These are phyloP conservation scores for Scaptodrosophila latifasciaeformis DNA, from an alignment of 2,888 invertebrate genomes.

Conservation along the genomic window DNA sequence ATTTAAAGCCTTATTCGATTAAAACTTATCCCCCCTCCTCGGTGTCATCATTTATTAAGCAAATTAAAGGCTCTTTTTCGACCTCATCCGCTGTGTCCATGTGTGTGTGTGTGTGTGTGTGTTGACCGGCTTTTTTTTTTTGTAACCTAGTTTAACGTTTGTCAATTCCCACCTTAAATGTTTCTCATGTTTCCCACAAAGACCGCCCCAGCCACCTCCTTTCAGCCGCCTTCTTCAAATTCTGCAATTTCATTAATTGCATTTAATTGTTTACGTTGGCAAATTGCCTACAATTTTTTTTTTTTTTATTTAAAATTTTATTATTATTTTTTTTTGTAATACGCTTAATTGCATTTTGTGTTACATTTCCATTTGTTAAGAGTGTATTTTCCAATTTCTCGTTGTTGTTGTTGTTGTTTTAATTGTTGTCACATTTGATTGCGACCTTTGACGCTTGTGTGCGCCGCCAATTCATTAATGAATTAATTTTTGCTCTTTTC, in stretches of 20 bases:
- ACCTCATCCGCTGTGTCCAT: background rate
- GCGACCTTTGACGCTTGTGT: slow-evolving; percentile 24
- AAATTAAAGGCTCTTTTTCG: too few relatives aligned
- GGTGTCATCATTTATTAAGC: too few relatives aligned
- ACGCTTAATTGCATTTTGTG: slow-evolving; percentile 54
- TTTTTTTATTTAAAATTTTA: slow-evolving; percentile 4
- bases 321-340: slow-evolving; percentile 21
- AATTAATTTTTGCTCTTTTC: too few relatives aligned
- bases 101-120: background rate
- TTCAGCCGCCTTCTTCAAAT: too few relatives aligned
- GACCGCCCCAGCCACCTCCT: too few relatives aligned
- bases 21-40: too few relatives aligned
- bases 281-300: too few relatives aligned
- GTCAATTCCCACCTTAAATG: too few relatives aligned
- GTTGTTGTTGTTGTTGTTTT: slow-evolving; percentile 11
- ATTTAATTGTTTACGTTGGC: slow-evolving; percentile 54
- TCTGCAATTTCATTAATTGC: slow-evolving; percentile 59
- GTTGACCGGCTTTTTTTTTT: background rate
- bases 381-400: slow-evolving; percentile 16
- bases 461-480: slow-evolving; percentile 27
- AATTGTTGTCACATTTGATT: too few relatives aligned
- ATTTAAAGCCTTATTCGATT: too few relatives aligned
- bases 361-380: slow-evolving; percentile 53
- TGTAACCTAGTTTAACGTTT: too few relatives aligned
- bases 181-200: too few relatives aligned